Evolutionary conservation across 2,888 invertebrate genomes (phyloP).

Genomic region (Thereva unica): DNA sequence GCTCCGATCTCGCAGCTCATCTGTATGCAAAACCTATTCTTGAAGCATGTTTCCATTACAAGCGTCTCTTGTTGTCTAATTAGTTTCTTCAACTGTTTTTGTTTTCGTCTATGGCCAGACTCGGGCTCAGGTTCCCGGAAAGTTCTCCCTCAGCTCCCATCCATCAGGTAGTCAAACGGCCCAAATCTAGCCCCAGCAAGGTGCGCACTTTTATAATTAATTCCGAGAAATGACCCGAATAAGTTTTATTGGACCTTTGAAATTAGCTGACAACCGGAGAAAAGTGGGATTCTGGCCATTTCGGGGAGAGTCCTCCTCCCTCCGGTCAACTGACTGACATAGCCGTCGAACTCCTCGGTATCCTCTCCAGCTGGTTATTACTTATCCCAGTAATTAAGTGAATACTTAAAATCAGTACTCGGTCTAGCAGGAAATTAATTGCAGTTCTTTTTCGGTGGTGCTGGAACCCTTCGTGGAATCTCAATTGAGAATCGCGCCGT

Average conservation of each 20-base stretch:
- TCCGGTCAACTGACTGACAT: not conserved
- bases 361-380: conserved; percentile 17
- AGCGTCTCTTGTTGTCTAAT: conserved; percentile 36
- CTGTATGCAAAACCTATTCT: conserved; percentile 33
- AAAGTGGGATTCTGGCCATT: not conserved
- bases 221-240: not conserved
- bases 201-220: conserved; percentile 20
- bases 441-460: conserved; percentile 36
- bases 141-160: conserved; percentile 4
- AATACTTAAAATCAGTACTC: conserved; percentile 41
- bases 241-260: conserved; percentile 3
- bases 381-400: conserved; percentile 41
- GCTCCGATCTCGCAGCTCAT: conserved; percentile 31
- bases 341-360: not conserved
- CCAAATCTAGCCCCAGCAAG: not conserved
- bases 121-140: conserved; percentile 12
- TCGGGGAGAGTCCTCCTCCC: not conserved
- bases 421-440: conserved; percentile 41
- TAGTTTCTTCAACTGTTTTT: conserved; percentile 33
- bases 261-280: conserved; percentile 14
- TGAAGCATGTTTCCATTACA: conserved; percentile 34
- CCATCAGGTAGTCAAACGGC: not conserved
- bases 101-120: conserved; percentile 7
- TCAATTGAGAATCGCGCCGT: conserved; percentile 14
- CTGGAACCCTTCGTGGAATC: conserved; percentile 14